Evolutionary conservation across 1,140 invertebrate species (phyloP).

Genomic region (Agraylea sexmaculata): DNA sequence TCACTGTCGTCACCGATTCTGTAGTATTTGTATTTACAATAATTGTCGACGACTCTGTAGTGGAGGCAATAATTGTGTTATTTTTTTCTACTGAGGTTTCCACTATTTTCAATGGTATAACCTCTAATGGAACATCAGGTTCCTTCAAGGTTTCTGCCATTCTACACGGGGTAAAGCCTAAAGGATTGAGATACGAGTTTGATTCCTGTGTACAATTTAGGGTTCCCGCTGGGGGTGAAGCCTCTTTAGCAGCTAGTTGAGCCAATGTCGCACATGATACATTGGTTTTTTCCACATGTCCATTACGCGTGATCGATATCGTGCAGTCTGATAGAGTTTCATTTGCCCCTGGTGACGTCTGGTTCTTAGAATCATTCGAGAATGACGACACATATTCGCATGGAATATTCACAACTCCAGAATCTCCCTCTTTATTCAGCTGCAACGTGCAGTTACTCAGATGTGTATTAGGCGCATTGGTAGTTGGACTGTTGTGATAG

Average conservation of each 20-base stretch:
- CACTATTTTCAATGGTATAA: constrained; percentile 8
- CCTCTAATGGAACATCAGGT: constrained; percentile 4
- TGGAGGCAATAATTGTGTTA: too few relatives aligned
- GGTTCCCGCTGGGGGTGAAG: too few relatives aligned
- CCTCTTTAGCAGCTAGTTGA: neutral
- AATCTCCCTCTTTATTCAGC: constrained; percentile 3
- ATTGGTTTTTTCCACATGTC: constrained; percentile 10
- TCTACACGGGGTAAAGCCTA: neutral
- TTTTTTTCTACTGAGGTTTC: too few relatives aligned
- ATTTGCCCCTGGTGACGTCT: neutral
- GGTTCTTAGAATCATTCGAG: neutral
- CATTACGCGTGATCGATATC: constrained; percentile 8
- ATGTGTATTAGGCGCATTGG: constrained; percentile 1
- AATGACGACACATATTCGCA: constrained; percentile 18
- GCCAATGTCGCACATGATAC: constrained; percentile 15
- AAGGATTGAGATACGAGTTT: constrained; percentile 1
- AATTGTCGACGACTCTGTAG: too few relatives aligned
- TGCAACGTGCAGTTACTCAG: constrained; percentile 14
- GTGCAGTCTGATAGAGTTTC: constrained; percentile 8
- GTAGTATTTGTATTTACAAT: too few relatives aligned
- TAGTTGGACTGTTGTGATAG: constrained; percentile 3
- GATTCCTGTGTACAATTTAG: neutral
- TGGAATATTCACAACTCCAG: constrained; percentile 9
- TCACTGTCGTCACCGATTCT: too few relatives aligned
- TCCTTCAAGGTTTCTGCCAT: neutral